Evolutionary conservation across 2,113 vertebrate genomes (phyloP), one percentile per base, ranked within the genome.

Genomic region (Cygnus atratus): DNA sequence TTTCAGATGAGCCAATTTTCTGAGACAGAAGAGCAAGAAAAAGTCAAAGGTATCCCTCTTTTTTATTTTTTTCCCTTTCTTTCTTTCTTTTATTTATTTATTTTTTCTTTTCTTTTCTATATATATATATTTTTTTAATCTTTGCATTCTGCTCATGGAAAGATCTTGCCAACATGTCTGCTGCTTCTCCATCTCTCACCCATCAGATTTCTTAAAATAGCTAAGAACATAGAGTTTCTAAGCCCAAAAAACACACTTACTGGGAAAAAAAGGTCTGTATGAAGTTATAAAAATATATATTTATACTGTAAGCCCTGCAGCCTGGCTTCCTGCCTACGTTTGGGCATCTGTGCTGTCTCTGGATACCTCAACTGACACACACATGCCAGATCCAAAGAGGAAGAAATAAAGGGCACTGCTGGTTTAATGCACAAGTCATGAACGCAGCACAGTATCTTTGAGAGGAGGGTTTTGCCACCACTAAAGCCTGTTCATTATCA

Each of bases 191-290:
- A 72, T 93, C 77, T 96, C 87, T 76, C 77, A 93, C 95, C 86
- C 95, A 95, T 95, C 92, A 95, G 80, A 83, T 96, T 97, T 95
- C 95, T 92, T 97, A 97, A 97, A 97, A 97, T 97, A 96, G 93
- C 84, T 91, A 97, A 94, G 96, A 96, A 96, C 96, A 96, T 71
- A 85, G 93, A 95, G 95, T 95, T 95, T 94, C 93, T 93, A 77
- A 97, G 84, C 77, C 93, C 6, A 13, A 95, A 93, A 96, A 97
- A 84, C 83, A 88, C 87, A 84, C 76, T 94, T 85, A 85, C 92
- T 91, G 84, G 92, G 93, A 67, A 82, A 96, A 96, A 95, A 87
- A 82, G 87, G 67, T 92, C 93, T 93, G 92, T 86, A 96, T 85
- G 52, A 96, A 94, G 85, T 88, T 91, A 90, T 41, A 89, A 92